Evolutionary conservation across 2,797 vertebrate genomes (phyloP).

Genomic region (Yasuhikotakia modesta): DNA sequence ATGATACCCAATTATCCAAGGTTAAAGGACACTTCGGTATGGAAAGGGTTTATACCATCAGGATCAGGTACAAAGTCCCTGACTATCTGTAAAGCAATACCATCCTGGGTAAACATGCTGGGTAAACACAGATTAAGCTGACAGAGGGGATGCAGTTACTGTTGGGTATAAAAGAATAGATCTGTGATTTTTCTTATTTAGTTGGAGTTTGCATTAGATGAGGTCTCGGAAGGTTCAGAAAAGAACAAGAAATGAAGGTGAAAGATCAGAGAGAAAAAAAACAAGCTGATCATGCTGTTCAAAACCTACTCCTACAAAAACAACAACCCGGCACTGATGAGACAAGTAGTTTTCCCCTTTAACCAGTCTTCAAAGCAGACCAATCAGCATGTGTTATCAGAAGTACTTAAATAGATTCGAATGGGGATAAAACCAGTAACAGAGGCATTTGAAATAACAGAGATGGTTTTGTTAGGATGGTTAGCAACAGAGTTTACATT

Average conservation of each 20-base stretch:
- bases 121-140: not conserved
- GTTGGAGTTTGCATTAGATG: slow-evolving; percentile 4
- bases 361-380: slow-evolving; percentile 31
- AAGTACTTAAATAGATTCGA: slow-evolving; percentile 14
- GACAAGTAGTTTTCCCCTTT: slow-evolving; percentile 10
- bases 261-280: slow-evolving; percentile 36
- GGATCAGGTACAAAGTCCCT: slow-evolving; percentile 1
- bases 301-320: slow-evolving; percentile 33
- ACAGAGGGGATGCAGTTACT: not conserved
- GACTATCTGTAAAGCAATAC: slow-evolving; percentile 3
- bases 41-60: not conserved
- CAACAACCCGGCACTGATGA: slow-evolving; percentile 20
- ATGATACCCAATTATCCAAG: not conserved
- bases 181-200: no score
- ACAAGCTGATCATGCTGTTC: slow-evolving; percentile 42
- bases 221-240: not conserved
- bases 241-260: not conserved
- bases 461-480: not conserved
- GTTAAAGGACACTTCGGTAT: slow-evolving; percentile 20
- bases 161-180: not conserved
- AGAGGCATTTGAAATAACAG: slow-evolving; percentile 4
- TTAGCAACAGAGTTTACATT: not conserved
- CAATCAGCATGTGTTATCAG: slow-evolving; percentile 26
- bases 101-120: slow-evolving; percentile 12
- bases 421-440: slow-evolving; percentile 14